Evolutionary conservation across 2,797 vertebrate genomes (phyloP).

Genomic region (Microhierax caerulescens): DNA sequence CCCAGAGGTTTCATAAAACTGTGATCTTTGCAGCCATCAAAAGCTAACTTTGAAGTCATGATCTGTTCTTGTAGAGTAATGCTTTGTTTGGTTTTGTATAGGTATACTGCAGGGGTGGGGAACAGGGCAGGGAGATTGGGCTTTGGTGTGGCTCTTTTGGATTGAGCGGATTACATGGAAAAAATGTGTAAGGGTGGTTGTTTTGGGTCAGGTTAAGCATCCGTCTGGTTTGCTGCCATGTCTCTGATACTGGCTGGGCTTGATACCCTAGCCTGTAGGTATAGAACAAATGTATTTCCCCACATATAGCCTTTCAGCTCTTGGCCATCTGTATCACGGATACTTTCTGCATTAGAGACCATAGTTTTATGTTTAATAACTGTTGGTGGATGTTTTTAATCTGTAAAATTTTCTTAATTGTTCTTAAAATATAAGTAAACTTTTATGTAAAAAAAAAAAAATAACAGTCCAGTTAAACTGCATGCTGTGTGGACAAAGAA

Average conservation of each 20-base stretch:
- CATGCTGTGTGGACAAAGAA: neutral
- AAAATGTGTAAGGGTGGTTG: neutral
- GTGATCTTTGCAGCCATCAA: neutral
- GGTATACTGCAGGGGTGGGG: neutral
- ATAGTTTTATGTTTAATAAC: neutral
- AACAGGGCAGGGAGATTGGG: neutral
- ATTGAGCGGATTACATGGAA: neutral
- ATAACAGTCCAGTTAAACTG: neutral
- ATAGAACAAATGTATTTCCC: neutral
- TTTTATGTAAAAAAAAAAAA: neutral
- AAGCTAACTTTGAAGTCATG: neutral
- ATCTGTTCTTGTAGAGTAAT: neutral
- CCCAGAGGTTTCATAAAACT: neutral
- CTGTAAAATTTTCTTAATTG: neutral
- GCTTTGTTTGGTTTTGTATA: neutral
- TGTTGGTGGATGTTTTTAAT: neutral
- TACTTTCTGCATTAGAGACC: neutral
- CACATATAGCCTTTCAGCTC: neutral
- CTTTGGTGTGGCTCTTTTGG: neutral
- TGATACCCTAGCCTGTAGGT: neutral
- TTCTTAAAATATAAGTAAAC: neutral
- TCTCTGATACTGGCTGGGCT: neutral
- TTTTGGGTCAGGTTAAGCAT: neutral
- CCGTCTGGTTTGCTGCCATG: neutral
- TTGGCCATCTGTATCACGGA: neutral